Evolutionary conservation across 2,888 invertebrate species (phyloP), one percentile per base, ranked within the genome.

Genomic region (Eupithecia pulchellata): DNA sequence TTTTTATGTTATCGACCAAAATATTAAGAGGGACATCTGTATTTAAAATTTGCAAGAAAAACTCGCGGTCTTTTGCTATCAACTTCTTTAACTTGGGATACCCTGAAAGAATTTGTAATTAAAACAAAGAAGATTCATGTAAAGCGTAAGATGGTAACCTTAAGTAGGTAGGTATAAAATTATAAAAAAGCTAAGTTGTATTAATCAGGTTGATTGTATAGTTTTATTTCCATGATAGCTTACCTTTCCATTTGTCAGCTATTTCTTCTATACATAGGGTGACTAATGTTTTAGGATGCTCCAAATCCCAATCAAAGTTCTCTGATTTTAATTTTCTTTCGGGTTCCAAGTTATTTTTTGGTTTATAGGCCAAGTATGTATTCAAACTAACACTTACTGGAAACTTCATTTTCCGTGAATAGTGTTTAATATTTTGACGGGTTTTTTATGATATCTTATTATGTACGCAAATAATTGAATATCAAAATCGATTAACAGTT

Each of bases 301-400:
- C 87, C 11, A 75, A 74, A 81, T 95, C 93, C 95, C 95, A 95
- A 32, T 89, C 83, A 76, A 96, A 95, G 73, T 92, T 79, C 86
- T 95, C 95, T 0, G 95, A 81, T 75, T 91, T 86, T 27, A 95
- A 75, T 82, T 88, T 90, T 76, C 95, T 84, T 52, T 80, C 70
- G 4, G 82, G 78, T 85, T 95, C 95, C 32, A 86, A 85, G 77
- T 75, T 84, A 74, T 71, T 82, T 57, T 66, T 84, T 79, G 90
- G 89, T 69, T 89, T 88, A 78, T 95, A 95, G 5, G 91, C 89
- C 66, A 88, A 82, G 70, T 87, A 88, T 0, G 94, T 93, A 72
- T 89, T 95, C 34, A 82, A 73, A 70, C 89, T 90, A 29, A 95
- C 86, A 74, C 88, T 88, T 71, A 89, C 85, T 14, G 93, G 93